A percentile compares a stretch with the other conserved stretches of the same genome.
These are phyloP conservation scores for Parnassius orleans DNA, from an alignment of 2,888 invertebrate species.

Conservation along the genomic window DNA sequence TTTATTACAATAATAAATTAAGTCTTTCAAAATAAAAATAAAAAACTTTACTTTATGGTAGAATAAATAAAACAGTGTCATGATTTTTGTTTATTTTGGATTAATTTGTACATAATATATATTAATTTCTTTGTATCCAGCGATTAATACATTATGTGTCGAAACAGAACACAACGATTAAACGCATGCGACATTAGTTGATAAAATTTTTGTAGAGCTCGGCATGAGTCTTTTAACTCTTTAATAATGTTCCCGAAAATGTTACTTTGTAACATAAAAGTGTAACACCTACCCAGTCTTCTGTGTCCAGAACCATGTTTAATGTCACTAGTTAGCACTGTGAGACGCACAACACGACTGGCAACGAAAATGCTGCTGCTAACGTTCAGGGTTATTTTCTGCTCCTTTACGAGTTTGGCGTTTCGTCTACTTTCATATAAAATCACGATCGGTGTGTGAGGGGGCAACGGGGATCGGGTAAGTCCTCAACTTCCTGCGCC, in stretches of 20 bases:
- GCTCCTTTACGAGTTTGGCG: slow-evolving; percentile 65
- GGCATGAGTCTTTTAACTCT: no score
- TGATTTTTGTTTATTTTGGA: no score
- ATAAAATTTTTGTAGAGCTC: no score
- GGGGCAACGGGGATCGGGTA: slow-evolving; percentile 49
- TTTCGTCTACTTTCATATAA: slow-evolving; percentile 71
- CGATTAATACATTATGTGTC: no score
- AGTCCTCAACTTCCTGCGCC: slow-evolving; percentile 69
- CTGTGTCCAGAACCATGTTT: slow-evolving; percentile 77
- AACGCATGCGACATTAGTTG: no score
- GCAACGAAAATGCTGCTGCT: slow-evolving; percentile 64
- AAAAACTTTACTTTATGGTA: no score
- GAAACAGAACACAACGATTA: no score
- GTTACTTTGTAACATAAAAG: slow-evolving; percentile 21
- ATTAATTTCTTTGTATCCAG: no score
- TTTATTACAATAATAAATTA: no score
- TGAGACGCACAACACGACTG: slow-evolving; percentile 81
- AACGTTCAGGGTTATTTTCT: slow-evolving; percentile 79
- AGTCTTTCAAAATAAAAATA: no score
- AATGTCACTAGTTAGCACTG: slow-evolving; percentile 78
- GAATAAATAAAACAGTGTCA: no score
- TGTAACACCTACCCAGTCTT: slow-evolving; percentile 74
- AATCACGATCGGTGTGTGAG: slow-evolving; percentile 42
- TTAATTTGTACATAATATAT: no score
- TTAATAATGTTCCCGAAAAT: neutral